Conservation (phyloP, 1,140 invertebrate genomes). For the Arctopsyche grandis region DNA sequence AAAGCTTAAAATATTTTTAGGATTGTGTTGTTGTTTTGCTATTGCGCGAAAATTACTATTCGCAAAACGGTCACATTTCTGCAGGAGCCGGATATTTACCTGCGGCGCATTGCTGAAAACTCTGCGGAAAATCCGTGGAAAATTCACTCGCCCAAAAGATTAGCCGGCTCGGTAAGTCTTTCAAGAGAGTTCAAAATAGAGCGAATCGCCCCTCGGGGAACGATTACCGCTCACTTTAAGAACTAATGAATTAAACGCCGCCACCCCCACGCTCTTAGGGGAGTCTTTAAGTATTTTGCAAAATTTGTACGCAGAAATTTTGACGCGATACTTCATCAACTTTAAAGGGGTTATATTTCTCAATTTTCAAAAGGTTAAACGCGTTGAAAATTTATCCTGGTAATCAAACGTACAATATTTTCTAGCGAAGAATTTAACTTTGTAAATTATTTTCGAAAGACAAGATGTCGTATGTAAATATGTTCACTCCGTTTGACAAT, state of each 20-base stretch:
- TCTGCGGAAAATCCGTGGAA: conserved; percentile 6
- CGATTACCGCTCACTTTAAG: conserved; percentile 23
- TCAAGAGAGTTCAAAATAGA: conserved; percentile 25
- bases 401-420: too few species aligned
- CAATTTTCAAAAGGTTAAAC: too few species aligned
- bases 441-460: too few species aligned
- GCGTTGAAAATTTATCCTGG: too few species aligned
- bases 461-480: too few species aligned
- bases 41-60: too few species aligned
- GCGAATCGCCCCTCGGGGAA: conserved; percentile 13
- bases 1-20: too few species aligned
- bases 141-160: background rate
- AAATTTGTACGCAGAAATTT: conserved; percentile 2
- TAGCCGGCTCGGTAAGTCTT: background rate
- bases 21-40: too few species aligned
- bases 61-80: background rate
- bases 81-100: background rate
- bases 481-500: background rate
- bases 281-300: background rate
- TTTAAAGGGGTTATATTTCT: too few species aligned
- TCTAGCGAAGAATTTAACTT: too few species aligned
- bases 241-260: conserved; percentile 26
- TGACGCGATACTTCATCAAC: background rate
- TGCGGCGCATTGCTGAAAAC: too few species aligned
- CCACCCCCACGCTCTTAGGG: background rate